These are phyloP conservation scores for Scalopus aquaticus DNA, from an alignment of 2,113 vertebrate genomes.

Conservation along the genomic window DNA sequence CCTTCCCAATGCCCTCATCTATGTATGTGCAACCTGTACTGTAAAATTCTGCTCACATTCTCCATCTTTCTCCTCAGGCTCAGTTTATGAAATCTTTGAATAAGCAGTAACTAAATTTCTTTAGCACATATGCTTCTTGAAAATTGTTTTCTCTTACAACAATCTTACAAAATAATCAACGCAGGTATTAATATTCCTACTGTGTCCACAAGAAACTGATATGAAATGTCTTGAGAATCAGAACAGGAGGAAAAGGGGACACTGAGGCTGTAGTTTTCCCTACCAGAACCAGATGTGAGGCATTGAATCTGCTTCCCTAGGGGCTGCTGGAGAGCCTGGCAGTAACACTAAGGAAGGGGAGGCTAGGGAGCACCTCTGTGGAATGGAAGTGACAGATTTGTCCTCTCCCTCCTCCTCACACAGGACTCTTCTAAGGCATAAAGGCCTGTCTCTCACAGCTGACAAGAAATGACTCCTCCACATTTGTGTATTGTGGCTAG, in stretches of 20 bases:
- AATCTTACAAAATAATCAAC: neutral
- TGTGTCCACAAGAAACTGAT: neutral
- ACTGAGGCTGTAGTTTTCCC: neutral
- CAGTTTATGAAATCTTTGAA: neutral
- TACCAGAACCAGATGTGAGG: neutral
- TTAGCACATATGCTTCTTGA: neutral
- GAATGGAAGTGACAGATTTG: neutral
- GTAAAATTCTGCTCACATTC: neutral
- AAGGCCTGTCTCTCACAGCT: neutral
- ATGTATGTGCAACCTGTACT: neutral
- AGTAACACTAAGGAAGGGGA: neutral
- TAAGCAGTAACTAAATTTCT: neutral
- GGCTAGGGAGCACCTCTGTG: no score
- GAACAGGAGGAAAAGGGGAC: neutral
- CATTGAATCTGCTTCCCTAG: neutral
- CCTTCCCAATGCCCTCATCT: neutral
- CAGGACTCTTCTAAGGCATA: neutral
- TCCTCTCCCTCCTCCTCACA: neutral
- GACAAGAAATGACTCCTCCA: neutral
- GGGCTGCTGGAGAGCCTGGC: neutral
- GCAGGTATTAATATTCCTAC: neutral
- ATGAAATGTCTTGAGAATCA: neutral
- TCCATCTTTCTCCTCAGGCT: neutral
- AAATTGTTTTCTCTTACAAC: neutral
- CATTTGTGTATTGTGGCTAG: neutral